phyloP scores from a whole-genome alignment of 1,140 invertebrate species.

The Lysiphlebus fabarum region DNA sequence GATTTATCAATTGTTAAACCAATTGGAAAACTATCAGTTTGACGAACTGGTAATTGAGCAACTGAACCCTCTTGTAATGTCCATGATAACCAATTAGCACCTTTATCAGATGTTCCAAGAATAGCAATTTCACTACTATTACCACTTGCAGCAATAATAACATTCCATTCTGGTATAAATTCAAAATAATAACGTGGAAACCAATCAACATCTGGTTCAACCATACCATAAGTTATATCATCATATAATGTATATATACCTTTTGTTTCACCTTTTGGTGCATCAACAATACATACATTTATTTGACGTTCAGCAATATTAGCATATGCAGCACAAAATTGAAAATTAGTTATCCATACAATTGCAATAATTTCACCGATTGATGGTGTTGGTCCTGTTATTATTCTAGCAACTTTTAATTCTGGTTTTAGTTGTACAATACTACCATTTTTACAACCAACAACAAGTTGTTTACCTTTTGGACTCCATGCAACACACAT shows the following conservation, averaged over 20 bases:
- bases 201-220: constrained; percentile 27
- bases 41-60: constrained; percentile 60
- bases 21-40: constrained; percentile 59
- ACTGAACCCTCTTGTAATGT: constrained; percentile 59
- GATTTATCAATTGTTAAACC: constrained; percentile 60
- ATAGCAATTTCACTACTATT: constrained; percentile 61
- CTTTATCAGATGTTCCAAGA: constrained; percentile 46
- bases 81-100: constrained; percentile 60
- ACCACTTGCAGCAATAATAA: constrained; percentile 60
- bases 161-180: constrained; percentile 58
- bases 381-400: constrained; percentile 48
- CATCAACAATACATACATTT: constrained; percentile 56
- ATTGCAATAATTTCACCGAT: constrained; percentile 57
- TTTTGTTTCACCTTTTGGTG: constrained; percentile 56
- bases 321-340: constrained; percentile 61
- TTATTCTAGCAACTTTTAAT: constrained; percentile 61
- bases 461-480: constrained; percentile 73
- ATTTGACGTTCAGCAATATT: constrained; percentile 41
- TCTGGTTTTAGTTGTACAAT: constrained; percentile 68
- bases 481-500: constrained; percentile 69
- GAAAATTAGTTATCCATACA: constrained; percentile 63
- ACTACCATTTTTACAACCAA: constrained; percentile 63
- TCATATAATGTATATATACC: constrained; percentile 58
- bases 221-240: constrained; percentile 59
- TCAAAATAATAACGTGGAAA: constrained; percentile 57